Evolutionary conservation across 2,113 vertebrate genomes (phyloP), one percentile per base, ranked within the genome.

Genomic region (Grantiella picta): DNA sequence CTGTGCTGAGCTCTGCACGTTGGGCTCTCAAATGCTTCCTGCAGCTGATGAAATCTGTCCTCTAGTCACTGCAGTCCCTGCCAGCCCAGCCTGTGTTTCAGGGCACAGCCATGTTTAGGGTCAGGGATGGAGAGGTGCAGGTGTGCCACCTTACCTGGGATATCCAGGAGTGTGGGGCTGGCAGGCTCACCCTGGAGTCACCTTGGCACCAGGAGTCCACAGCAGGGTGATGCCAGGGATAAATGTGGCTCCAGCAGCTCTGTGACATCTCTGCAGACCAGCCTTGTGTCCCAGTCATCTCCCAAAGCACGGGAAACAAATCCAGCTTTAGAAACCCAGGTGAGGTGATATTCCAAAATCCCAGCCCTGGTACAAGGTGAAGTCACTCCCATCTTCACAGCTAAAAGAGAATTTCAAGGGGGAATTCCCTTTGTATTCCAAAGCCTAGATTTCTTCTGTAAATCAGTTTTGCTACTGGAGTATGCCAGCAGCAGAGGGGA

Each of bases 161-260:
- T 15, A 24, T 11, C 29, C 9, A 7, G 38, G 38, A 19, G 1
- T 5, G 45, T 8, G 40, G 24, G 10, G 21, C 25, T 70, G 68
- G 31, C 27, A 17, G 35, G 17, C 16, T 66, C 24, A 2, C 8
- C 52, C 44, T 3, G 3, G 40, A 50, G 22, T 21, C 24, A 2
- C 6, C 52, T 36, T 3, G 3, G 40, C 49, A 27, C 21, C 8
- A 2, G 45, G 61, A 4, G 1, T 6, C 45, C 3, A 0, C 2
- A 5, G 7, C 15, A 1, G 10, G 19, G 36, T 1, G 2, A 27
- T 19, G 31, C 22, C 35, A 23, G 40, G 35, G 22, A 27, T 9
- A 27, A 31, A 1, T 15, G 42, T 8, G 1, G 36, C 44, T 57
- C 36, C 50, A 16, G 27, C 7, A n/a, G 45, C 69, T 38, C 36